These are phyloP conservation scores for Chrysina gloriosa DNA, from an alignment of 2,888 invertebrate species.

Conservation along the genomic window DNA sequence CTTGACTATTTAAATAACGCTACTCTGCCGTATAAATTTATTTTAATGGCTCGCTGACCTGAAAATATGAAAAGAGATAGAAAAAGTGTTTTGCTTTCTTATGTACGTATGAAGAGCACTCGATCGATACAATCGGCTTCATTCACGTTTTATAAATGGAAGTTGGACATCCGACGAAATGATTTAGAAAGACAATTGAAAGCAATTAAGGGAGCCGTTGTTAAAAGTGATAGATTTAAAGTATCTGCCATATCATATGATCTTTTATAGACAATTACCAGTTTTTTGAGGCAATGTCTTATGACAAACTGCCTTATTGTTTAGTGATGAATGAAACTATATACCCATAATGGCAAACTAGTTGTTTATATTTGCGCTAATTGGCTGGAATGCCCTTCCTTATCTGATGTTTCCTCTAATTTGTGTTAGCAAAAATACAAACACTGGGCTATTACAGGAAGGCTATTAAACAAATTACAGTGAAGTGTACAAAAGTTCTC, in stretches of 20 bases:
- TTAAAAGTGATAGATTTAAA: slow-evolving; percentile 36
- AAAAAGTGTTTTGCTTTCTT: slow-evolving; percentile 12
- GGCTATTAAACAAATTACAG: no score
- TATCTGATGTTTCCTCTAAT: no score
- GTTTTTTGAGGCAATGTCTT: slow-evolving; percentile 15
- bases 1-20: slow-evolving; percentile 41
- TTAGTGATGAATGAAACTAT: slow-evolving; percentile 8
- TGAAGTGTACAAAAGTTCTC: no score
- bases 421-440: no score
- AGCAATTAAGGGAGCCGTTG: slow-evolving; percentile 38
- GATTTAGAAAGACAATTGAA: slow-evolving; percentile 41
- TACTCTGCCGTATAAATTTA: slow-evolving; percentile 42
- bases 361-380: no score
- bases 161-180: slow-evolving; percentile 22
- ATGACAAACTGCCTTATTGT: slow-evolving; percentile 31
- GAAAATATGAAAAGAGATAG: slow-evolving; percentile 35
- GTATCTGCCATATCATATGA: slow-evolving; percentile 24
- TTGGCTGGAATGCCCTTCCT: no score
- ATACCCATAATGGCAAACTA: no score
- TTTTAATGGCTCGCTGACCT: slow-evolving; percentile 38
- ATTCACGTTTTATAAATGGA: slow-evolving; percentile 33
- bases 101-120: neutral
- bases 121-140: slow-evolving; percentile 11
- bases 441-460: no score
- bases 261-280: slow-evolving; percentile 27